Percentiles rank a stretch among this genome's conserved stretches.
These are phyloP conservation scores for Spea multiplicata DNA, from an alignment of 2,113 vertebrate species.

Conservation along the genomic window DNA sequence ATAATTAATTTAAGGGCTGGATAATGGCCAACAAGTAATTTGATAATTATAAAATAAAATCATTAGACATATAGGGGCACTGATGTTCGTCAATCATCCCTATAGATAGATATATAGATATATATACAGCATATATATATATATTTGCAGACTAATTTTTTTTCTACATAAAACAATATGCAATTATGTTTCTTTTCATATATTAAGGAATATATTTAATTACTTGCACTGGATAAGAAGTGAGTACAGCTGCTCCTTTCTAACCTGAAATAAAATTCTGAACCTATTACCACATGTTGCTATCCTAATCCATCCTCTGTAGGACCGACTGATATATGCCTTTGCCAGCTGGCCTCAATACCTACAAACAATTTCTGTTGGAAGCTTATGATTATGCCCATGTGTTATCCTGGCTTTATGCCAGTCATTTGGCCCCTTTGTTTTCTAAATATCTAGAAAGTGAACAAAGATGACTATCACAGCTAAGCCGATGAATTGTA, in stretches of 20 bases:
- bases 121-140: too few relatives aligned
- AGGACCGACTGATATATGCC: constrained; percentile 40
- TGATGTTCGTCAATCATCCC: constrained; percentile 11
- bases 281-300: constrained; percentile 38
- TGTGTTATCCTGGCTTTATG: constrained; percentile 38
- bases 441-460: constrained; percentile 35
- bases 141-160: too few relatives aligned
- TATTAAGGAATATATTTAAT: constrained; percentile 15
- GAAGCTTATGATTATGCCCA: constrained; percentile 45
- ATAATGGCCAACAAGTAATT: constrained; percentile 25
- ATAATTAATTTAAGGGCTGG: constrained; percentile 24
- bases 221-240: constrained; percentile 26
- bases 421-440: constrained; percentile 42
- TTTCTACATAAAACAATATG: neutral
- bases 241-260: constrained; percentile 23
- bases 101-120: constrained; percentile 16
- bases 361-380: constrained; percentile 44
- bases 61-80: constrained; percentile 31
- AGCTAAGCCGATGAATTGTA: constrained; percentile 16
- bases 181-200: too few relatives aligned
- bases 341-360: constrained; percentile 45
- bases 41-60: constrained; percentile 15
- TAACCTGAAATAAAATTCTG: constrained; percentile 32
- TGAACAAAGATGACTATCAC: constrained; percentile 35
- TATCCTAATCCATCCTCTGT: constrained; percentile 42